Conservation (phyloP, 2,888 invertebrate genomes). For the Acanthopleura granulata region DNA sequence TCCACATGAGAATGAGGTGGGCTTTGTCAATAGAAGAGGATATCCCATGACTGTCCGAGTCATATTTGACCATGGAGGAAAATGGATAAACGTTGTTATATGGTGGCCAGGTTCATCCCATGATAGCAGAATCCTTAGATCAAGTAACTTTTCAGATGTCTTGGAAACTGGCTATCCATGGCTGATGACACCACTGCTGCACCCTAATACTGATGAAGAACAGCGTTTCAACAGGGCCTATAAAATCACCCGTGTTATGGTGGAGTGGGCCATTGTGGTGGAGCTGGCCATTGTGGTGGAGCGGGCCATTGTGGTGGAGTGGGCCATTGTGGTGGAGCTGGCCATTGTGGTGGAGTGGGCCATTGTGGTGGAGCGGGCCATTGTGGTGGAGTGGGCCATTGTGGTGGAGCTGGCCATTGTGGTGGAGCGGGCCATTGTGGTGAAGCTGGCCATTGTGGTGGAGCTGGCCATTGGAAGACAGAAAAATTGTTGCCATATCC, state of each 20-base stretch:
- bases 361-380: too few species aligned
- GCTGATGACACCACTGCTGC: constrained; percentile 28
- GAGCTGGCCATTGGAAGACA: constrained; percentile 23
- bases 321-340: too few species aligned
- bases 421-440: too few species aligned
- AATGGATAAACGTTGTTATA: constrained; percentile 32
- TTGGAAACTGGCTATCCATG: constrained; percentile 31
- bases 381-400: too few species aligned
- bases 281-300: too few species aligned
- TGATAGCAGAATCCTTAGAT: constrained; percentile 36
- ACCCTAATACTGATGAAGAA: constrained; percentile 21
- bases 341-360: too few species aligned
- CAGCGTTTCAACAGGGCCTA: constrained; percentile 19
- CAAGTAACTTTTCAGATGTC: constrained; percentile 24
- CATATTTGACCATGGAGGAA: constrained; percentile 27
- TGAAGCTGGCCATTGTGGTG: too few species aligned
- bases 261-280: too few species aligned
- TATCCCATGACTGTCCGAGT: constrained; percentile 44
- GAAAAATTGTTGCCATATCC: constrained; percentile 22
- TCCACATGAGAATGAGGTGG: constrained; percentile 26
- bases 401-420: too few species aligned
- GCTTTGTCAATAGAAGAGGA: constrained; percentile 37
- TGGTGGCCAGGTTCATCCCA: constrained; percentile 42
- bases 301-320: too few species aligned
- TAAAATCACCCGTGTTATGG: constrained; percentile 25